Percentiles rank a stretch among this genome's conserved stretches.
phyloP scores from a whole-genome alignment of 2,113 vertebrate genomes.

The Pteronura brasiliensis region DNA sequence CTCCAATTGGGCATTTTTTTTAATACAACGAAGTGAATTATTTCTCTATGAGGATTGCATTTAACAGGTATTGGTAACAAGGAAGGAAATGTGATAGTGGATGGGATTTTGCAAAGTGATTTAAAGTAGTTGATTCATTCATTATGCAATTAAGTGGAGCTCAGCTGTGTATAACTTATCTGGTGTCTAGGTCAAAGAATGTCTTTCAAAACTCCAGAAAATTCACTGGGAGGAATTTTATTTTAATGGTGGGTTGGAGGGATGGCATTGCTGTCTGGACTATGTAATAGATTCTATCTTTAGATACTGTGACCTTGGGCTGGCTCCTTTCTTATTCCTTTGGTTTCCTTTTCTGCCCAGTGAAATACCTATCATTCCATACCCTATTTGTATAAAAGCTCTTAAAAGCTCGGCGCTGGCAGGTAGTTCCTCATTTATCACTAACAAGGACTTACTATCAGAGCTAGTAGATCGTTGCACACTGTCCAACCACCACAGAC shows the following conservation, averaged over 20 bases:
- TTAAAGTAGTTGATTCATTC: constrained; percentile 70
- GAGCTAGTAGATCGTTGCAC: neutral
- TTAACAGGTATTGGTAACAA: constrained; percentile 69
- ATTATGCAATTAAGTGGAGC: constrained; percentile 65
- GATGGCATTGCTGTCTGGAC: neutral
- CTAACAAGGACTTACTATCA: neutral
- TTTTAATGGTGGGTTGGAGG: constrained; percentile 24
- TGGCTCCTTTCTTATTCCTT: constrained; percentile 27
- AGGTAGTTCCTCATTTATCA: neutral
- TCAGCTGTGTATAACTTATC: constrained; percentile 65
- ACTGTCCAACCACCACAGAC: neutral
- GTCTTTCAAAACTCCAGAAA: constrained; percentile 68
- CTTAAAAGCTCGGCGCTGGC: neutral
- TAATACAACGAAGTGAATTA: constrained; percentile 73
- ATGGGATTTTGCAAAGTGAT: constrained; percentile 69
- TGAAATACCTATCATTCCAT: constrained; percentile 25
- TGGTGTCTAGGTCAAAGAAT: constrained; percentile 66
- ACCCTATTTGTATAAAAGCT: neutral
- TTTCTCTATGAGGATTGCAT: constrained; percentile 67
- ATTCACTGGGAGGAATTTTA: constrained; percentile 39
- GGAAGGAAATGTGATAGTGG: constrained; percentile 67
- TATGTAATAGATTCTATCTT: neutral
- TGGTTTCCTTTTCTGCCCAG: neutral
- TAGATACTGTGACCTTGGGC: constrained; percentile 6
- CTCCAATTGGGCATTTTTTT: constrained; percentile 61